These are phyloP conservation scores for Diarsia mendica DNA, from an alignment of 2,888 invertebrate genomes.

Conservation along the genomic window DNA sequence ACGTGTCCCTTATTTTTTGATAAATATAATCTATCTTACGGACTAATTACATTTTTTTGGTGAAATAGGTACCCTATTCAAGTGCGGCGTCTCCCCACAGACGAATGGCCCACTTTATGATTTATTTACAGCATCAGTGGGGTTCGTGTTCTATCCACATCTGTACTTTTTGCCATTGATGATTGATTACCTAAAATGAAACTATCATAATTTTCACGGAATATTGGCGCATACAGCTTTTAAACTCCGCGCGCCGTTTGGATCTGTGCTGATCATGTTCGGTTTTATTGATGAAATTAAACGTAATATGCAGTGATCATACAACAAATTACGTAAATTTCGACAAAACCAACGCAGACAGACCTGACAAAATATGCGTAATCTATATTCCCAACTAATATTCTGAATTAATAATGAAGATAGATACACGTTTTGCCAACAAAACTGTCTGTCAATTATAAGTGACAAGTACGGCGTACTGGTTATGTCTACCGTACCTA, in stretches of 20 bases:
- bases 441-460: conserved; percentile 32
- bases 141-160: no score
- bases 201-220: background rate
- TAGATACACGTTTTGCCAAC: conserved; percentile 15
- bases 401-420: conserved; percentile 8
- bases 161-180: no score
- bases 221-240: background rate
- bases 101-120: no score
- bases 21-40: no score
- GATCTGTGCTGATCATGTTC: background rate
- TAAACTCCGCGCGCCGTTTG: background rate
- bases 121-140: no score
- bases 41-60: no score
- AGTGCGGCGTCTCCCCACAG: no score
- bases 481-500: conserved; percentile 1
- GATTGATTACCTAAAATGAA: no score
- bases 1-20: no score
- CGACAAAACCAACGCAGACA: background rate
- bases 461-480: conserved; percentile 28
- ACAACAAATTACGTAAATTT: background rate
- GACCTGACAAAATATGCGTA: background rate
- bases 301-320: background rate
- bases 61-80: no score
- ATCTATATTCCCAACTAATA: background rate
- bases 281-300: background rate